Evolutionary conservation across 2,113 vertebrate species (phyloP), one percentile per base, ranked within the genome.

Genomic region (Hippolais icterina): DNA sequence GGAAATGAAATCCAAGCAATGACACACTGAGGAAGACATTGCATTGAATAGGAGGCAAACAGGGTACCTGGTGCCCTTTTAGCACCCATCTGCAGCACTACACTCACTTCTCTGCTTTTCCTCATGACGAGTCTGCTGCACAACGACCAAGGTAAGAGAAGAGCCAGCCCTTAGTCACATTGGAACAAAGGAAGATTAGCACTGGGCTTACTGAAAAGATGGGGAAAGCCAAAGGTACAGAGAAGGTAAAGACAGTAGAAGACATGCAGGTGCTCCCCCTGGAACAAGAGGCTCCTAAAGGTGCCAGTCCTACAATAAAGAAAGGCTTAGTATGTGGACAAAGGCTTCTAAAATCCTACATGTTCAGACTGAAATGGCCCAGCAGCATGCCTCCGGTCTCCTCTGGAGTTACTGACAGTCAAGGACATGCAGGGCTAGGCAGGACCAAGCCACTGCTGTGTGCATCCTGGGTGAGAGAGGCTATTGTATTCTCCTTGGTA

Each of bases 361-460:
- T 42, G 11, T 28, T 86, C 39, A 72, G 39, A 14, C 20, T 68
- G 17, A 72, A 59, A 52, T 23, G 41, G 23, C 29, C 22, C 1
- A 7, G 21, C 18, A 81, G 27, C 0, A 0, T 72, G 44, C 24
- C 20, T 77, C 6, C 20, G 31, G 29, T 54, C 24, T 27, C 11
- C 41, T 72, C 20, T 61, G 74, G 74, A 60, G 37, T n/a, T 84
- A 54, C 13, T 37, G 42, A 37, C 2, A 20, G 41, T 28, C 64
- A 44, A 42, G 44, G 15, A 13, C 4, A 1, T 1, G 1, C 49
- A 56, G 57, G 0, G 0, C 15, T 25, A 41, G 35, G 50, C 63
- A 69, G 64, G 41, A 69, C 29, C 33, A 60, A 71, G n/a, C 21
- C 60, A n/a, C 52, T 33, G 42, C n/a, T 12, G 1, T 25, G 44